phyloP scores from a whole-genome alignment of 2,797 vertebrate species.

The Morus bassanus region DNA sequence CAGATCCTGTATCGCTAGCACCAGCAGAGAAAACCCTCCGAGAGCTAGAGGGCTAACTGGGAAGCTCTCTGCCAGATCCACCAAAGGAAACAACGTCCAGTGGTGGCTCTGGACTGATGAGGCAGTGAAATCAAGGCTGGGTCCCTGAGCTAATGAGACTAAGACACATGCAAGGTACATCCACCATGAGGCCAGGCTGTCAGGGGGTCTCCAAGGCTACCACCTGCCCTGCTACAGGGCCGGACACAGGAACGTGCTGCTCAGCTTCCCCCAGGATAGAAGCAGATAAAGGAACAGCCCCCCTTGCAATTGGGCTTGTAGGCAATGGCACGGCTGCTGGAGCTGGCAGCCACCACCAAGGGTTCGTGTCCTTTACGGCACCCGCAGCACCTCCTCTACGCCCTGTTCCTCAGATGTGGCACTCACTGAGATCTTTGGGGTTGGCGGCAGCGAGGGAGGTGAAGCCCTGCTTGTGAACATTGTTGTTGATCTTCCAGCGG shows the following conservation, averaged over 20 bases:
- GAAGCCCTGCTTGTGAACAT: constrained; percentile 81
- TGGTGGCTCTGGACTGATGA: background rate
- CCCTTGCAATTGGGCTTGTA: background rate
- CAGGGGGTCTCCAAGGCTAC: background rate
- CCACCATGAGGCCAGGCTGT: accelerated
- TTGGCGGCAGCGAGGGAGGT: constrained; percentile 74
- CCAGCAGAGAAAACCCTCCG: background rate
- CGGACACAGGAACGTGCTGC: background rate
- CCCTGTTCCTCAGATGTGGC: background rate
- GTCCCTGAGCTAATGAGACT: background rate
- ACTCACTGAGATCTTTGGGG: constrained; percentile 88
- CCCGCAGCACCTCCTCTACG: accelerated
- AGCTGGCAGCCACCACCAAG: background rate
- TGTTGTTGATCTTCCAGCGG: constrained; percentile 94
- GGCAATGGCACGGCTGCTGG: background rate
- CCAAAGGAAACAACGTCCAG: background rate
- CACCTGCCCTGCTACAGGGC: background rate
- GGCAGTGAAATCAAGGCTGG: background rate
- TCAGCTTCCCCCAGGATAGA: background rate
- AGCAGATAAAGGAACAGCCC: background rate
- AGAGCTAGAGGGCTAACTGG: background rate
- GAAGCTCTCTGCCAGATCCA: background rate
- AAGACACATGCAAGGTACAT: background rate
- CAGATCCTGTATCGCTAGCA: background rate
- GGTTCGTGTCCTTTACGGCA: accelerated